These are phyloP conservation scores for Drosophila conformis DNA, from an alignment of 2,888 invertebrate species.

Conservation along the genomic window DNA sequence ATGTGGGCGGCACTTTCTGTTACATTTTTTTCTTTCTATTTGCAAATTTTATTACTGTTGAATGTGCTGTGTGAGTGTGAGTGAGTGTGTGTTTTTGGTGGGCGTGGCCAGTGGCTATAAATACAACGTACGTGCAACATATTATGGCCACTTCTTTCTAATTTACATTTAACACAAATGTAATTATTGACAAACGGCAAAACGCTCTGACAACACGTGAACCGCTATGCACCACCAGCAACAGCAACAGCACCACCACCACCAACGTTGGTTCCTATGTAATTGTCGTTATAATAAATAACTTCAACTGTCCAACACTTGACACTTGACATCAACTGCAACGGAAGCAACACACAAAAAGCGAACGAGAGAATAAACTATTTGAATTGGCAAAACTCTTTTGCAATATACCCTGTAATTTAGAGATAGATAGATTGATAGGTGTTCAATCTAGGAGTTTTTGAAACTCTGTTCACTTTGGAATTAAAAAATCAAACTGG, in stretches of 20 bases:
- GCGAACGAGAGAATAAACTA: slow-evolving; percentile 24
- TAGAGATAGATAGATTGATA: background rate
- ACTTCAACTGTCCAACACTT: slow-evolving; percentile 82
- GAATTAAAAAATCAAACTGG: background rate
- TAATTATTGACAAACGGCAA: slow-evolving; percentile 71
- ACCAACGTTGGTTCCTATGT: slow-evolving; percentile 47
- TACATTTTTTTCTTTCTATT: background rate
- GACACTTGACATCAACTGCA: slow-evolving; percentile 83
- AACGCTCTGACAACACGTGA: slow-evolving; percentile 55
- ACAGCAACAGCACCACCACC: slow-evolving; percentile 14
- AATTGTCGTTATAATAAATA: slow-evolving; percentile 83
- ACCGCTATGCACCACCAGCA: slow-evolving; percentile 25
- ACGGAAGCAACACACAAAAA: slow-evolving; percentile 65
- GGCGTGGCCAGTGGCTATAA: slow-evolving; percentile 50
- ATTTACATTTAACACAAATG: slow-evolving; percentile 78
- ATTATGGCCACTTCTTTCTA: slow-evolving; percentile 68
- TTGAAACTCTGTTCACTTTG: background rate
- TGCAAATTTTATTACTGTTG: slow-evolving; percentile 44
- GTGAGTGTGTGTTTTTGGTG: slow-evolving; percentile 20
- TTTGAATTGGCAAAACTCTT: slow-evolving; percentile 11
- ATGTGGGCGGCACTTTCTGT: slow-evolving; percentile 43
- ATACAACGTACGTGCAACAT: slow-evolving; percentile 31
- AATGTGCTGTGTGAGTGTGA: slow-evolving; percentile 12
- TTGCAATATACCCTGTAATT: slow-evolving; percentile 38
- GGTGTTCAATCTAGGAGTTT: background rate